phyloP scores from a whole-genome alignment of 2,113 vertebrate species.

The Gnathonemus longibarbis region DNA sequence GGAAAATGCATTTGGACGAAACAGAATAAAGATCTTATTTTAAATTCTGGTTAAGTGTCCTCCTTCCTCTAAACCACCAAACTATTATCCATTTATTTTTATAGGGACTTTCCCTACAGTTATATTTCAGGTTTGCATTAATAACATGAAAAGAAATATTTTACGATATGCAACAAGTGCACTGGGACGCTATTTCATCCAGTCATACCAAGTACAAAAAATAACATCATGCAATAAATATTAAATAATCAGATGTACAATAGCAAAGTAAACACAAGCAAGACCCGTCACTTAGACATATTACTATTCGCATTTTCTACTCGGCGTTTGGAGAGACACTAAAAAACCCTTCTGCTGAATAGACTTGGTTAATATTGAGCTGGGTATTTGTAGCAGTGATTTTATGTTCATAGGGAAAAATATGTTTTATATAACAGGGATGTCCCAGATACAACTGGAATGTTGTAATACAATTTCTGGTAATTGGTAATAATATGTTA shows the following conservation, averaged over 20 bases:
- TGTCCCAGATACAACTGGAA: background rate
- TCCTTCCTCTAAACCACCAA: background rate
- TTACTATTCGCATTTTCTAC: background rate
- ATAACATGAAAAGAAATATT: background rate
- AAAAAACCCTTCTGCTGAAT: background rate
- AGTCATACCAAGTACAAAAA: background rate
- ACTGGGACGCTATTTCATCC: background rate
- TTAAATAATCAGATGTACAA: background rate
- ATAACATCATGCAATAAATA: background rate
- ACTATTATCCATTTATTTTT: background rate
- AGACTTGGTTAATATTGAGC: background rate
- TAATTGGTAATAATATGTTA: background rate
- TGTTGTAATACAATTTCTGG: background rate
- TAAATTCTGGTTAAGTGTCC: background rate
- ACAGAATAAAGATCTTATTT: constrained; percentile 6
- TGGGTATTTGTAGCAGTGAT: background rate
- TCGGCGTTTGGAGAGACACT: background rate
- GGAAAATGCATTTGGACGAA: background rate
- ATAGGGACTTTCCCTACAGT: background rate
- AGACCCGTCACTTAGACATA: background rate
- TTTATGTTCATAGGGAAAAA: background rate
- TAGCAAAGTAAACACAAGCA: background rate
- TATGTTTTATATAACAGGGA: background rate
- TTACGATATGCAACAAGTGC: background rate
- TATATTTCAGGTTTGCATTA: background rate